Conservation (phyloP, 35 echinoderm and acorn worm species). For the Hemicentrotus pulcherrimus region DNA sequence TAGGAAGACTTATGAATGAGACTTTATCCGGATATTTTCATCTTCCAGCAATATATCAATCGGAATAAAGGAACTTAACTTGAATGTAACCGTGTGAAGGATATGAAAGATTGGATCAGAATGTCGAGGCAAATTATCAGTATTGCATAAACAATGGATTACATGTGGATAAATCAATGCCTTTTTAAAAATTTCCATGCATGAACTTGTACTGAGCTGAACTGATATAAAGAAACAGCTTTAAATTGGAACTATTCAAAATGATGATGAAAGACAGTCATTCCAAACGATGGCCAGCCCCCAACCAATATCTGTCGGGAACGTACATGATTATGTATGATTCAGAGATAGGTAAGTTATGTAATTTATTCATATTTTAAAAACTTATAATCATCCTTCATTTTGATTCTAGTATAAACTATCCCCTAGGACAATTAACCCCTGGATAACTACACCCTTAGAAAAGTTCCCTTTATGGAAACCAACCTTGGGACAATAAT, state of each 20-base stretch:
- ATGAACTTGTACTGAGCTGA: not conserved
- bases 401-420: too few species aligned
- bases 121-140: not conserved
- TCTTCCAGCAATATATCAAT: not conserved
- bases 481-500: too few species aligned
- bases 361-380: not conserved
- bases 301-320: constrained; percentile 40
- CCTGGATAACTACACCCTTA: not conserved
- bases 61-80: not conserved
- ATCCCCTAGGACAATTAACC: not conserved
- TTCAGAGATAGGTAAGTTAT: not conserved
- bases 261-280: not conserved
- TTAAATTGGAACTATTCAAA: not conserved
- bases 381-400: too few species aligned
- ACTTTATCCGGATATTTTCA: not conserved
- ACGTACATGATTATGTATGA: constrained; percentile 37
- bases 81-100: not conserved
- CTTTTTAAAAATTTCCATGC: not conserved
- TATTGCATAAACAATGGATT: not conserved
- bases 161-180: not conserved
- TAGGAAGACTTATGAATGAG: not conserved
- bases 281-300: constrained; percentile 38
- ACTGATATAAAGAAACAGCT: not conserved
- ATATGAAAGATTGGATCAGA: not conserved
- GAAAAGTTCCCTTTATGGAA: too few species aligned